These are phyloP conservation scores for Lepidonotus clava DNA, from an alignment of 2,888 invertebrate genomes.

Conservation along the genomic window DNA sequence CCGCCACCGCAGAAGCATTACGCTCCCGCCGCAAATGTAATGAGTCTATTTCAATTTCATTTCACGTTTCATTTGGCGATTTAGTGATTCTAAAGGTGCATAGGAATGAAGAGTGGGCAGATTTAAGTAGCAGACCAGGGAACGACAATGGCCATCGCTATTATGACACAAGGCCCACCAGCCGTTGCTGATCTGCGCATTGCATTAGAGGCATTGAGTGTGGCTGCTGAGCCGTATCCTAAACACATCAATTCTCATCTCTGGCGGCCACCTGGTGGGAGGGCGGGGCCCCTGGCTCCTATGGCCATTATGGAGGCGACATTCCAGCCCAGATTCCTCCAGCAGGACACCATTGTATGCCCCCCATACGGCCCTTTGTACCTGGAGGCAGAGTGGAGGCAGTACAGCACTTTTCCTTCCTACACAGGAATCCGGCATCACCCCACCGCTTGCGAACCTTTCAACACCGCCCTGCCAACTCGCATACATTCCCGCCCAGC, in stretches of 20 bases:
- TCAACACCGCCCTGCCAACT: too few species aligned
- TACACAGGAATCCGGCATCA: too few species aligned
- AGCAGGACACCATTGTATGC: neutral
- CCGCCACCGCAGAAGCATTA: neutral
- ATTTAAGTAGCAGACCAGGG: neutral
- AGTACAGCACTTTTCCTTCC: too few species aligned
- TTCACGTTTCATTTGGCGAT: neutral
- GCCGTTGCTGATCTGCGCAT: neutral
- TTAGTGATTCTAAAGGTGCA: neutral
- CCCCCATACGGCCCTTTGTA: neutral
- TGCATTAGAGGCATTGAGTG: conserved; percentile 31
- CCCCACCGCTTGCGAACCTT: too few species aligned
- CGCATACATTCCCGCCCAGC: too few species aligned
- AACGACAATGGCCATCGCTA: neutral
- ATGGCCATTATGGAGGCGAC: neutral
- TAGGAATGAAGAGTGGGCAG: neutral
- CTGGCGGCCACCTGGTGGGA: neutral
- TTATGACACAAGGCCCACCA: neutral
- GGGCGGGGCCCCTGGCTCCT: neutral
- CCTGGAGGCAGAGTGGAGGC: neutral
- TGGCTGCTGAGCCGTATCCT: neutral
- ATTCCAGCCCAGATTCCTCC: conserved; percentile 11
- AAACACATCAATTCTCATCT: conserved; percentile 43
- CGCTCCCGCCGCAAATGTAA: neutral
- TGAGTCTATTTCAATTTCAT: conserved; percentile 11